Percentiles rank a stretch among this genome's conserved stretches.
These are phyloP conservation scores for Colostygia pectinataria DNA, from an alignment of 2,888 invertebrate species.

Conservation along the genomic window DNA sequence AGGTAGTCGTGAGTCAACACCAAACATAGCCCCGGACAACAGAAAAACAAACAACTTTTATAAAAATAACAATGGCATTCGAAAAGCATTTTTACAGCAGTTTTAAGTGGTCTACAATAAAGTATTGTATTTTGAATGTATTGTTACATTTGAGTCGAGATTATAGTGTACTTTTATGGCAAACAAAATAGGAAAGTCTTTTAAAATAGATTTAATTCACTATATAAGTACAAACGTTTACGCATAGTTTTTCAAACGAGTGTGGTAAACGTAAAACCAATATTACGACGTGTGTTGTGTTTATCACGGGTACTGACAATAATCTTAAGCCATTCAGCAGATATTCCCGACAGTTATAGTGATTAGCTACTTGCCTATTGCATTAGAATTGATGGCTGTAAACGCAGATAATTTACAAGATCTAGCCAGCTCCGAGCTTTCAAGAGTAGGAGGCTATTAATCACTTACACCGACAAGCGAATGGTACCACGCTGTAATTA, in stretches of 20 bases:
- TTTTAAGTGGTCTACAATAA: constrained; percentile 17
- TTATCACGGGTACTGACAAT: constrained; percentile 6
- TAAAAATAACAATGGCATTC: constrained; percentile 14
- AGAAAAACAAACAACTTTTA: constrained; percentile 34
- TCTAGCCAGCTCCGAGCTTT: constrained; percentile 49
- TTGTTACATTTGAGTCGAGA: not conserved
- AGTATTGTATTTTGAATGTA: constrained; percentile 7
- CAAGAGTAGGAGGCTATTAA: constrained; percentile 57
- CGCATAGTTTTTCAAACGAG: not conserved
- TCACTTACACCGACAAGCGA: constrained; percentile 60
- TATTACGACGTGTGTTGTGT: not conserved
- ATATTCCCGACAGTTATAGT: constrained; percentile 19
- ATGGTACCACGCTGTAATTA: constrained; percentile 62
- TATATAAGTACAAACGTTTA: not conserved
- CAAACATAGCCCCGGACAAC: constrained; percentile 47
- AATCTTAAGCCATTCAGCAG: constrained; percentile 10
- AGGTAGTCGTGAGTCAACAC: constrained; percentile 72
- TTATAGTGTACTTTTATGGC: not conserved
- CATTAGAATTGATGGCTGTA: constrained; percentile 51
- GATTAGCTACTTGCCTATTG: constrained; percentile 39
- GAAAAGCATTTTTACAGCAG: constrained; percentile 9
- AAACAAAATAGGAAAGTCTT: constrained; percentile 11
- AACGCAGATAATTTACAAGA: constrained; percentile 55
- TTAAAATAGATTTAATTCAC: constrained; percentile 4
- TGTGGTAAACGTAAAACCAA: not conserved